phyloP scores from a whole-genome alignment of 1,140 invertebrate genomes.

The Harlomillsia oculata region DNA sequence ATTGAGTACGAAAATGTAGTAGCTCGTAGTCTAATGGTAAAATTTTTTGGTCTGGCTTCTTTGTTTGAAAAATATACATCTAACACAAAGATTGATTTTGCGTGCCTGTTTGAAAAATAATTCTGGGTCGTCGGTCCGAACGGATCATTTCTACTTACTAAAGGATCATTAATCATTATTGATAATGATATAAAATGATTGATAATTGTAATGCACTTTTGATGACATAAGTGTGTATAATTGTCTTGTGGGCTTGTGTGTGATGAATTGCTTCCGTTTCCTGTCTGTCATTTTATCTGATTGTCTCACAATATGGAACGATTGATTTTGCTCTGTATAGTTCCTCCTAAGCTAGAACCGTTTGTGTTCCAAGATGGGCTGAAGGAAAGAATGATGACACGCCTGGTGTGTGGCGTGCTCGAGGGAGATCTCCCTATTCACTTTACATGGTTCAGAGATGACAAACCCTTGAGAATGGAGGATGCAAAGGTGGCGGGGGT shows the following conservation, averaged over 20 bases:
- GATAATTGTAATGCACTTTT: background rate
- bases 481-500: constrained; percentile 41
- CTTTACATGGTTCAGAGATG: constrained; percentile 69
- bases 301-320: too few relatives aligned
- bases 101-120: too few relatives aligned
- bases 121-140: too few relatives aligned
- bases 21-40: too few relatives aligned
- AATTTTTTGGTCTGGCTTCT: too few relatives aligned
- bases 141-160: too few relatives aligned
- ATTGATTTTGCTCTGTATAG: too few relatives aligned
- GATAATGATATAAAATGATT: too few relatives aligned
- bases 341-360: constrained; percentile 72
- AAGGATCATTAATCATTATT: too few relatives aligned
- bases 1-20: too few relatives aligned
- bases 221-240: background rate
- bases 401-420: constrained; percentile 73
- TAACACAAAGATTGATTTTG: too few relatives aligned
- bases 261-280: constrained; percentile 52
- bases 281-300: constrained; percentile 34
- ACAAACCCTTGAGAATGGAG: constrained; percentile 49
- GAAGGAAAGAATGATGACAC: constrained; percentile 70
- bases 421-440: constrained; percentile 64
- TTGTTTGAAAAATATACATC: too few relatives aligned
- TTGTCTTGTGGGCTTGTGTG: constrained; percentile 38
- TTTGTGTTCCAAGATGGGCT: constrained; percentile 72